A percentile compares a stretch with the other conserved stretches of the same genome.
Evolutionary conservation across 2,888 invertebrate species (phyloP).

Genomic region (Orchestes rusci): DNA sequence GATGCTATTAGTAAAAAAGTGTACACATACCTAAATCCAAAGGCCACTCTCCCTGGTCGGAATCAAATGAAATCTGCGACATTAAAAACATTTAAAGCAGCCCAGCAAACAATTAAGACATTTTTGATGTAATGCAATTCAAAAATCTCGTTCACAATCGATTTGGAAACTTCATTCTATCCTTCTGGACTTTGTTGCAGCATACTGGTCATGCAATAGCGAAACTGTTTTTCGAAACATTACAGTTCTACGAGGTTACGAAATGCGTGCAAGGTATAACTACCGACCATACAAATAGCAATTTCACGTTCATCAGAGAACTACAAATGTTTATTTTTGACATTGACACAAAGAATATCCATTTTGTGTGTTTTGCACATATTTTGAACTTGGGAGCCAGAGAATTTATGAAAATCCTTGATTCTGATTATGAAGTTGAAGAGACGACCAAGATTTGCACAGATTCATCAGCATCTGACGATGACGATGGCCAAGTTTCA

Average conservation of each 20-base stretch:
- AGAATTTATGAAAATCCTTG: conserved; percentile 20
- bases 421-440: conserved; percentile 10
- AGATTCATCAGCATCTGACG: conserved; percentile 6
- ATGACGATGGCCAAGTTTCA: conserved; percentile 4
- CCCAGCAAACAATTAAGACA: not conserved
- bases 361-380: conserved; percentile 28
- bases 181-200: conserved; percentile 29
- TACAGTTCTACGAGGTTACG: conserved; percentile 22
- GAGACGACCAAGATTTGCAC: conserved; percentile 8
- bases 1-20: conserved; percentile 8
- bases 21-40: conserved; percentile 8
- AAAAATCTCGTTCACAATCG: conserved; percentile 28
- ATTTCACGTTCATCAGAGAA: conserved; percentile 26
- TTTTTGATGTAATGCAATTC: conserved; percentile 7
- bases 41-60: conserved; percentile 10
- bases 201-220: conserved; percentile 29
- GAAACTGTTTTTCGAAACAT: conserved; percentile 22
- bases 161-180: conserved; percentile 27
- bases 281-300: conserved; percentile 23
- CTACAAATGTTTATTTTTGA: conserved; percentile 11
- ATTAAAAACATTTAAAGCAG: conserved; percentile 13
- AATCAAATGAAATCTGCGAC: conserved; percentile 11
- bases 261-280: conserved; percentile 26
- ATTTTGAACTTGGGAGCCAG: conserved; percentile 26
- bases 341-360: conserved; percentile 23